Conservation (phyloP, 2,888 invertebrate species). For the Hypolimnas misippus region DNA sequence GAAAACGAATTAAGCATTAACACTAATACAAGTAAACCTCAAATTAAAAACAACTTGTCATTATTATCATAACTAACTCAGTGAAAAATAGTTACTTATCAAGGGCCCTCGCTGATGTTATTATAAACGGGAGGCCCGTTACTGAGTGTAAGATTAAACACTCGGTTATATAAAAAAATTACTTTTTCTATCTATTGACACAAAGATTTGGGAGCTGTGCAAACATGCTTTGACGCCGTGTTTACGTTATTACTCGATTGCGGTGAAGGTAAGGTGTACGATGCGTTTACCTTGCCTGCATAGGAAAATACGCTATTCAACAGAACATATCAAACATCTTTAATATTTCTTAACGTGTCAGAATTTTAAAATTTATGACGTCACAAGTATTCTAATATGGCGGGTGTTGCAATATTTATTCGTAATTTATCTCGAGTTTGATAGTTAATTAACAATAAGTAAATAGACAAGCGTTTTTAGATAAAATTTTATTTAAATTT, state of each 20-base stretch:
- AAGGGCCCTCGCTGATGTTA: slow-evolving; percentile 47
- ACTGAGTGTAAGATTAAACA: slow-evolving; percentile 58
- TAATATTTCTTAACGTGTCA: too few species aligned
- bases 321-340: too few species aligned
- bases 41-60: background rate
- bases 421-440: too few species aligned
- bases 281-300: background rate
- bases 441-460: too few species aligned
- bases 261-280: background rate
- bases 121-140: slow-evolving; percentile 48
- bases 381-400: too few species aligned
- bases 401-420: too few species aligned
- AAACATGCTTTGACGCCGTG: slow-evolving; percentile 37
- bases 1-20: background rate
- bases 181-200: slow-evolving; percentile 66
- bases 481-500: too few species aligned
- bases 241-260: slow-evolving; percentile 19
- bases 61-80: slow-evolving; percentile 9
- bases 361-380: too few species aligned
- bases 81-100: slow-evolving; percentile 23
- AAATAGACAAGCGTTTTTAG: too few species aligned
- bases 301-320: too few species aligned
- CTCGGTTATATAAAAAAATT: slow-evolving; percentile 56
- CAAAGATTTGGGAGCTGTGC: slow-evolving; percentile 55
- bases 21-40: background rate